Evolutionary conservation across 2,113 vertebrate species (phyloP), one percentile per base, ranked within the genome.

Genomic region (Pterocles gutturalis): DNA sequence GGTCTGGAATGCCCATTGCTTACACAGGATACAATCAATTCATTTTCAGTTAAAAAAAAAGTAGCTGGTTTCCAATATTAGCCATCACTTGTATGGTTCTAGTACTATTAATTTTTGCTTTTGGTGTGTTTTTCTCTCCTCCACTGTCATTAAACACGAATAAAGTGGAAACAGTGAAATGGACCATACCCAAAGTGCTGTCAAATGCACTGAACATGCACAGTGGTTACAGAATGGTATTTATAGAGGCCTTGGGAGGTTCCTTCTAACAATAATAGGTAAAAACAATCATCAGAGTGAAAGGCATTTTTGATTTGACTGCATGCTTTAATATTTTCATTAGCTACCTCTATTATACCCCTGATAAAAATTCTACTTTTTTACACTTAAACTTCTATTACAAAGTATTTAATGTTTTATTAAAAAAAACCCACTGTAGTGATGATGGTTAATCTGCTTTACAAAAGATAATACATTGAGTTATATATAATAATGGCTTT

Each of bases 401-500:
- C 69, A 87, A 90, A 76, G 24, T 79, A 80, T 71, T 92, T 90
- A 0, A 69, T 48, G n/a, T 72, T 94, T 67, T n/a, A 88, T 88
- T 83, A 17, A 17, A 90, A 93, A 89, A 69, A 61, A 4, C 3
- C 18, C 79, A 73, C 21, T 90, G 89, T 60, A 80, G 64, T 93
- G 65, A 61, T 26, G 87, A 45, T 90, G 83, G 51, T 96, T 96
- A 90, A 91, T 94, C 70, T 43, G 45, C 58, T 95, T 94, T 89
- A 95, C 85, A 95, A 92, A 95, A 79, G 89, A 95, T 83, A 95
- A 85, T 96, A 81, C 31, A 90, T 29, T 87, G 89, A 91, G 90
- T 95, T 97, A 95, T 73, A 93, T 67, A 97, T 87, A 95, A 91
- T 83, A 90, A 94, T 88, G 93, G 78, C 93, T 88, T 97, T 82